Percentiles rank a stretch among this genome's conserved stretches.
Evolutionary conservation across 1,140 invertebrate genomes (phyloP).

Genomic region (Holcopasites calliopsidis): DNA sequence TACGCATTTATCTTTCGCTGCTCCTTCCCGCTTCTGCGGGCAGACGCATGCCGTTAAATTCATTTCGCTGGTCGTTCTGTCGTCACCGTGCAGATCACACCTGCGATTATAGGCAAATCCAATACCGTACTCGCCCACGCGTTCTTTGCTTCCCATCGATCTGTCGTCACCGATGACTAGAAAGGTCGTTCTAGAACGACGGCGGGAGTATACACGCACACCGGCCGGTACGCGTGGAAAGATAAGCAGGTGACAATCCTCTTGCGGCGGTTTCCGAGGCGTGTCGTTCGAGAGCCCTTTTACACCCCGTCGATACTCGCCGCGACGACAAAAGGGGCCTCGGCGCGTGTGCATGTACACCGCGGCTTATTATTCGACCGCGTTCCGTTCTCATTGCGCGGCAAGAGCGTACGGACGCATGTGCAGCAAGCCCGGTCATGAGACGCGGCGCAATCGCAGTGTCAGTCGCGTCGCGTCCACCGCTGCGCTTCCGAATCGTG

Average conservation of each 20-base stretch:
- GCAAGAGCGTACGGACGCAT: conserved; percentile 25
- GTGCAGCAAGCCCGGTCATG: neutral
- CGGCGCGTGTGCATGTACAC: conserved; percentile 62
- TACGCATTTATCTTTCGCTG: conserved; percentile 11
- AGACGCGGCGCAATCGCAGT: conserved; percentile 36
- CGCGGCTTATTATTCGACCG: conserved; percentile 63
- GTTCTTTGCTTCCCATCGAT: conserved; percentile 33
- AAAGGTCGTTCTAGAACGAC: neutral
- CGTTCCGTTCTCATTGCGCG: conserved; percentile 31
- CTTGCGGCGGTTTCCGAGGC: conserved; percentile 75
- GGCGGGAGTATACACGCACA: conserved; percentile 6
- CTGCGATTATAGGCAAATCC: conserved; percentile 16
- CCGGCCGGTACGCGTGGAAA: conserved; percentile 44
- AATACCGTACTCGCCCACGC: conserved; percentile 12
- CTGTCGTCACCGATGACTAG: conserved; percentile 32
- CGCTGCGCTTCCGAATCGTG: conserved; percentile 41
- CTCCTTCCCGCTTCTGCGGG: neutral
- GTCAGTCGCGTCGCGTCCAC: conserved; percentile 44
- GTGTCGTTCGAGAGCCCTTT: conserved; percentile 55
- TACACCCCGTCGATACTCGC: conserved; percentile 41
- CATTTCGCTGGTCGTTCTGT: neutral
- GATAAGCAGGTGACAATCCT: conserved; percentile 78
- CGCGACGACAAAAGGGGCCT: conserved; percentile 70
- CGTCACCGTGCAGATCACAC: conserved; percentile 2
- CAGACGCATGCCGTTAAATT: neutral